phyloP scores from a whole-genome alignment of 1,140 invertebrate species.

The Drosophila cardini region DNA sequence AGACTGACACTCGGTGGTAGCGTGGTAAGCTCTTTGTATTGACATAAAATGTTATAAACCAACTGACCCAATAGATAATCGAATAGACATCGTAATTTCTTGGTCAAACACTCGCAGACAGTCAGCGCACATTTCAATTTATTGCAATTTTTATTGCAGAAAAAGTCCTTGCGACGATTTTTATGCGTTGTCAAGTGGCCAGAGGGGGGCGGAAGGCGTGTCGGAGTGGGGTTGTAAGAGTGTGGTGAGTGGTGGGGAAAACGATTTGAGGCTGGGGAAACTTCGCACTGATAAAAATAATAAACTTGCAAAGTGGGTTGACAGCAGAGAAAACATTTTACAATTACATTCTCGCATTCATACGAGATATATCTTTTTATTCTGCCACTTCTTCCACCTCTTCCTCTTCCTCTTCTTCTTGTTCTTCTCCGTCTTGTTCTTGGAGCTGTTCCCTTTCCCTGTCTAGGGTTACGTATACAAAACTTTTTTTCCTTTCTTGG shows the following conservation, averaged over 20 bases:
- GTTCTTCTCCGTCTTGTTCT: constrained; percentile 25
- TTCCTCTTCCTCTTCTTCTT: neutral
- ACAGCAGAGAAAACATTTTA: constrained; percentile 63
- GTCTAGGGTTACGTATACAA: constrained; percentile 19
- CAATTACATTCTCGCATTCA: constrained; percentile 52
- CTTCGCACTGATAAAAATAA: constrained; percentile 71
- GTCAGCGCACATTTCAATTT: constrained; percentile 68
- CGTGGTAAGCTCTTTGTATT: constrained; percentile 32
- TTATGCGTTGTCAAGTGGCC: constrained; percentile 71
- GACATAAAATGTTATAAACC: constrained; percentile 64
- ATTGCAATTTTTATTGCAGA: constrained; percentile 74
- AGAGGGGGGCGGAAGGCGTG: constrained; percentile 1
- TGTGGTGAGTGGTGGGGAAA: too few species aligned
- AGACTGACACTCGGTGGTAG: constrained; percentile 24
- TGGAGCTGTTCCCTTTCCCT: neutral
- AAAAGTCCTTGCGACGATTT: constrained; percentile 59
- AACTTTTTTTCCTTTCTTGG: constrained; percentile 30
- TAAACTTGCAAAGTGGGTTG: constrained; percentile 58
- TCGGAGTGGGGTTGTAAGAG: neutral
- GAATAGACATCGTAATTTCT: constrained; percentile 65
- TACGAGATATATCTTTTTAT: neutral
- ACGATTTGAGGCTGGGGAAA: neutral
- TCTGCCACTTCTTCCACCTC: neutral
- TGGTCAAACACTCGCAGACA: constrained; percentile 50
- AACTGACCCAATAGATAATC: constrained; percentile 51